Conservation (phyloP, 1,140 invertebrate species). For the Panagrolaimus sp. region DNA sequence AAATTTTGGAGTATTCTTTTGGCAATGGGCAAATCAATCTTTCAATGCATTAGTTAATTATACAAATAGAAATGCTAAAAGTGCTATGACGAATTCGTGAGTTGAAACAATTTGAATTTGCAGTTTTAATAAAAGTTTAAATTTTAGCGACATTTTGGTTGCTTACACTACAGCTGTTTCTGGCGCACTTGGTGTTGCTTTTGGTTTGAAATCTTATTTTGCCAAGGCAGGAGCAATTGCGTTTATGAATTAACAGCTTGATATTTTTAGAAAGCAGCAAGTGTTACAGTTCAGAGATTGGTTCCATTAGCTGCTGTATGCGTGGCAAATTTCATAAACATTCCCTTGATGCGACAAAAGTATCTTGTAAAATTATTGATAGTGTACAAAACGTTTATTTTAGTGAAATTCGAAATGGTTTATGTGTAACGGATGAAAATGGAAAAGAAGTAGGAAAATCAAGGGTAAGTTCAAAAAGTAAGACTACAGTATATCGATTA, state of each 20-base stretch:
- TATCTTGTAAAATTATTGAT: conserved; percentile 39
- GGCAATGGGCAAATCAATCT: conserved; percentile 87
- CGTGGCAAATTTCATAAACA: conserved; percentile 84
- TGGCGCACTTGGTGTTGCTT: conserved; percentile 68
- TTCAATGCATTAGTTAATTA: conserved; percentile 90
- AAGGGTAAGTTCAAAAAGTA: conserved; percentile 26
- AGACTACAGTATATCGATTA: too few relatives aligned
- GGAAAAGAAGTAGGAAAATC: conserved; percentile 68
- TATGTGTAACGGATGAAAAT: conserved; percentile 70
- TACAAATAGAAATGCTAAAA: conserved; percentile 78
- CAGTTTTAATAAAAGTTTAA: conserved; percentile 60
- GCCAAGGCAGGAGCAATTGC: too few relatives aligned
- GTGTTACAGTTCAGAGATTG: conserved; percentile 59
- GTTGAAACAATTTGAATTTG: conserved; percentile 28
- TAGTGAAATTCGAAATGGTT: conserved; percentile 74
- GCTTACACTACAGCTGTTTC: conserved; percentile 75
- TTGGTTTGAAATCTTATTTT: conserved; percentile 38
- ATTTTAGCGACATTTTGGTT: conserved; percentile 85
- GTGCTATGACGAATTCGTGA: conserved; percentile 64
- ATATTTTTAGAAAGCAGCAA: conserved; percentile 43
- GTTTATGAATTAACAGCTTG: neutral
- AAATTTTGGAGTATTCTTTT: conserved; percentile 73
- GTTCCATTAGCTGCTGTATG: conserved; percentile 82
- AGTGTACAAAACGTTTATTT: conserved; percentile 41
- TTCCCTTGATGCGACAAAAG: conserved; percentile 75